A percentile compares a stretch with the other conserved stretches of the same genome.
Conservation (phyloP, 1,140 invertebrate genomes). For the Phocides pigmalion region DNA sequence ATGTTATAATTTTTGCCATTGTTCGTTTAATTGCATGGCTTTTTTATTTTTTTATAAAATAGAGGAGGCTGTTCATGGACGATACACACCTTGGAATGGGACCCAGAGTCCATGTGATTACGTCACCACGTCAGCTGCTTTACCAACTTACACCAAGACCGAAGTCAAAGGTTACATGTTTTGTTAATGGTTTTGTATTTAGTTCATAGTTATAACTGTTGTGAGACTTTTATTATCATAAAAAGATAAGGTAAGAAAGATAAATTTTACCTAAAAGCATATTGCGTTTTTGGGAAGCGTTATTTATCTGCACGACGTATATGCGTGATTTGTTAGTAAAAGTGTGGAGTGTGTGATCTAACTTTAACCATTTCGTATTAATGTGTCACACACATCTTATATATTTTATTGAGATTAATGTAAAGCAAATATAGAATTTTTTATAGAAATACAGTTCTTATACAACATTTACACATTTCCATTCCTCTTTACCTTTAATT, state of each 20-base stretch:
- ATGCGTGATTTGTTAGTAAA: too few species aligned
- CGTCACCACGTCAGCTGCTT: conserved; percentile 38
- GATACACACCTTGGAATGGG: conserved; percentile 72
- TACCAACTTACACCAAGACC: conserved; percentile 40
- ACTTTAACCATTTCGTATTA: too few species aligned
- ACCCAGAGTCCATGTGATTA: conserved; percentile 63
- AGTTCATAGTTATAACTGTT: neutral
- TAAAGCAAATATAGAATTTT: too few species aligned
- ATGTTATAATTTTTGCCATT: neutral
- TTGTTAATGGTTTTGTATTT: conserved; percentile 45
- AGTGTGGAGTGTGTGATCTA: too few species aligned
- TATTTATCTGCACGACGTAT: too few species aligned
- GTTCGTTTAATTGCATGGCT: conserved; percentile 35
- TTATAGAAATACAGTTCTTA: too few species aligned
- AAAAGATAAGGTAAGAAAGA: neutral
- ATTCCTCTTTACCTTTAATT: too few species aligned
- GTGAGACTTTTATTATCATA: neutral
- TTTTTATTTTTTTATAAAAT: conserved; percentile 47
- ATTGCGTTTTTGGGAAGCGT: too few species aligned
- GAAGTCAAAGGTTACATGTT: conserved; percentile 54
- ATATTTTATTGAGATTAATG: too few species aligned
- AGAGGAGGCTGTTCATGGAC: conserved; percentile 70
- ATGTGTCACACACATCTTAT: too few species aligned
- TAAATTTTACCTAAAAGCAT: too few species aligned
- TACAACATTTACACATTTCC: too few species aligned